Evolutionary conservation across 2,888 invertebrate genomes (phyloP).

Genomic region (Epistrophella euchroma): DNA sequence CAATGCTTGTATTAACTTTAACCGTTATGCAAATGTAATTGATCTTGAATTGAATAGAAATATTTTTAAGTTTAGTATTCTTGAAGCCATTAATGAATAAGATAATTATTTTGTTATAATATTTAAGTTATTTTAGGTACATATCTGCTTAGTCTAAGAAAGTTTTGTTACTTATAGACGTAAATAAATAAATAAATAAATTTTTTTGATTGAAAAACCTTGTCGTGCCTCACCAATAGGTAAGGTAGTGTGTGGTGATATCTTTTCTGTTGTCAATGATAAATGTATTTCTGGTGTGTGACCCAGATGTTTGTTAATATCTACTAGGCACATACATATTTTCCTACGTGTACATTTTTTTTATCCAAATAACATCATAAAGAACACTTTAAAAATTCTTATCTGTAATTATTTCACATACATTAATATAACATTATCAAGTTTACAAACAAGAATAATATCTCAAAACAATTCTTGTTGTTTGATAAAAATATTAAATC

Average conservation of each 20-base stretch:
- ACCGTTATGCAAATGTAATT: too few species aligned
- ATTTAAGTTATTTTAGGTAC: too few species aligned
- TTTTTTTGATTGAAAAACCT: constrained; percentile 73
- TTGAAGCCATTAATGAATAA: too few species aligned
- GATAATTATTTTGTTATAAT: too few species aligned
- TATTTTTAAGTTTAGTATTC: too few species aligned
- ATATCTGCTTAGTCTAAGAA: too few species aligned
- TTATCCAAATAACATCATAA: constrained; percentile 31
- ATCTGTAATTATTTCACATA: constrained; percentile 31
- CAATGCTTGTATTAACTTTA: too few species aligned
- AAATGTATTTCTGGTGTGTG: constrained; percentile 49
- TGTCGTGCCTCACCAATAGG: constrained; percentile 44
- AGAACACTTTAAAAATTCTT: constrained; percentile 49
- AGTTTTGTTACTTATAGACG: too few species aligned
- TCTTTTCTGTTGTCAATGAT: constrained; percentile 52
- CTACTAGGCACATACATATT: not conserved
- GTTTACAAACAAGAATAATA: constrained; percentile 11
- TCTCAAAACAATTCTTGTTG: constrained; percentile 45
- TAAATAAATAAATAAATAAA: too few species aligned
- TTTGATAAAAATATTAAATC: constrained; percentile 28
- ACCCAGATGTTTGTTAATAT: constrained; percentile 46
- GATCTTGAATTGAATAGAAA: too few species aligned
- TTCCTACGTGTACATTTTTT: constrained; percentile 7
- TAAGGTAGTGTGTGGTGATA: not conserved
- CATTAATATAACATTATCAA: constrained; percentile 23